Conservation (phyloP, 2,888 invertebrate genomes). For the Zootermopsis nevadensis region DNA sequence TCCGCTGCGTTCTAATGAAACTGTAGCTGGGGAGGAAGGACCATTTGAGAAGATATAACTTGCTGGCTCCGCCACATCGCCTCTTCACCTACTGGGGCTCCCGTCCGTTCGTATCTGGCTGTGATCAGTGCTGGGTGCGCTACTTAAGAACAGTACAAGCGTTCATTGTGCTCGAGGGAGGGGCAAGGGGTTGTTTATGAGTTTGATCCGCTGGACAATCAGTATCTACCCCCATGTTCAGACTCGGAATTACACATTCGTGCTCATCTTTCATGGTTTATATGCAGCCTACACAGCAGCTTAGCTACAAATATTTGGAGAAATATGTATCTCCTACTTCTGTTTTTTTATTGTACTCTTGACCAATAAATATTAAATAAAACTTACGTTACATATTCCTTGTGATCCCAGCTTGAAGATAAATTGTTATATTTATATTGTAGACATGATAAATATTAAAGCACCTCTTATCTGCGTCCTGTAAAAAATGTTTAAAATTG, state of each 20-base stretch:
- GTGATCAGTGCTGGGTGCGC: conserved; percentile 18
- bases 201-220: conserved; percentile 43
- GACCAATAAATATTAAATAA: conserved; percentile 39
- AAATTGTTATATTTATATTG: conserved; percentile 14
- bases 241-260: conserved; percentile 9
- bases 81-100: not conserved
- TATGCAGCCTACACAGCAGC: conserved; percentile 23
- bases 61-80: not conserved
- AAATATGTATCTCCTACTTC: conserved; percentile 39
- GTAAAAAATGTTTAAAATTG: too few relatives aligned
- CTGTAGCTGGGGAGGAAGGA: not conserved
- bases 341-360: conserved; percentile 13
- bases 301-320: conserved; percentile 40
- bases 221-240: conserved; percentile 25
- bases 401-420: conserved; percentile 39
- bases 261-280: conserved; percentile 42
- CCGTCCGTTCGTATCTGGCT: not conserved
- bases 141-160: conserved; percentile 10
- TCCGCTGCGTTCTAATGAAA: not conserved
- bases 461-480: too few relatives aligned
- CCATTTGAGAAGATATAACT: conserved; percentile 13
- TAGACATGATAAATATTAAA: too few relatives aligned
- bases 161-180: conserved; percentile 40
- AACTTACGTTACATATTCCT: conserved; percentile 42
- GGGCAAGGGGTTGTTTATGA: conserved; percentile 37